Percentiles rank a stretch among this genome's conserved stretches.
Evolutionary conservation across 2,113 vertebrate species (phyloP).

Genomic region (Ictalurus punctatus): DNA sequence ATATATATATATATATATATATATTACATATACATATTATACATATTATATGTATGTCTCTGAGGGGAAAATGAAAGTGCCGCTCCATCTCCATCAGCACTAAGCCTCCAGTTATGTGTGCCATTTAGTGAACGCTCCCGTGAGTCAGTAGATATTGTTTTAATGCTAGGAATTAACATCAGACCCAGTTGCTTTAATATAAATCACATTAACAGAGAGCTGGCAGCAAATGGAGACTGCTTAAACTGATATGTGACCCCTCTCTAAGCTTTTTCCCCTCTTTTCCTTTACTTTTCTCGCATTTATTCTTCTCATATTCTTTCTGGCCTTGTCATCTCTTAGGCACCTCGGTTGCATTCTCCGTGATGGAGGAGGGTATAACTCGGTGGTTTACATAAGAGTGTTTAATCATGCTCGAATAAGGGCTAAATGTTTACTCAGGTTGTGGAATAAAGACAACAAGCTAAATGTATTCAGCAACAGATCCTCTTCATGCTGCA

Average conservation of each 20-base stretch:
- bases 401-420: conserved; percentile 52
- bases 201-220: conserved; percentile 51
- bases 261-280: conserved; percentile 9
- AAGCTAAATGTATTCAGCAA: conserved; percentile 31
- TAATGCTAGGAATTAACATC: conserved; percentile 42
- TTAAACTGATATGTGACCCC: conserved; percentile 42
- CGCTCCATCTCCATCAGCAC: neutral
- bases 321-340: conserved; percentile 17
- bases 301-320: conserved; percentile 14
- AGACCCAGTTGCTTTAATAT: conserved; percentile 42
- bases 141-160: conserved; percentile 48
- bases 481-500: conserved; percentile 30
- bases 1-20: too few species aligned
- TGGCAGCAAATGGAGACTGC: conserved; percentile 34
- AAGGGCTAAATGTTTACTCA: conserved; percentile 50
- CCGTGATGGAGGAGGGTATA: conserved; percentile 35
- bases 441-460: conserved; percentile 45
- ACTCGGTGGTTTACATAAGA: conserved; percentile 46
- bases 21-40: too few species aligned
- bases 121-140: conserved; percentile 23
- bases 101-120: conserved; percentile 37
- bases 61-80: conserved; percentile 5
- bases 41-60: neutral
- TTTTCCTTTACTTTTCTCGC: neutral
- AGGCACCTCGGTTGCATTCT: conserved; percentile 31